Percentiles rank a stretch among this genome's conserved stretches.
These are phyloP conservation scores for Carcharodon carcharias DNA, from an alignment of 2,797 vertebrate genomes.

Conservation along the genomic window DNA sequence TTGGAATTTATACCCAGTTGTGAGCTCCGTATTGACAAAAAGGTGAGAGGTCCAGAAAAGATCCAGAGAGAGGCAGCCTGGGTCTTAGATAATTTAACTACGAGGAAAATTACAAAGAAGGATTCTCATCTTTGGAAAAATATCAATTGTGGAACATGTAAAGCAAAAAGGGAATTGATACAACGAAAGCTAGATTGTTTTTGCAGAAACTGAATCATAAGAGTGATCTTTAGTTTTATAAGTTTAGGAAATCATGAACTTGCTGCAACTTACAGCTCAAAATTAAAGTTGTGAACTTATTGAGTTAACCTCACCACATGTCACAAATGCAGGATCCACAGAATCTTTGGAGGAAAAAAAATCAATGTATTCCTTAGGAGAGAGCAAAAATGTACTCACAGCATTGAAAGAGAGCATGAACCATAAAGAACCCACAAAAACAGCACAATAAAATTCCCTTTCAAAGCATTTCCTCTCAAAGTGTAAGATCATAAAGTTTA, in stretches of 20 bases:
- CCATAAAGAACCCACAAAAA: background rate
- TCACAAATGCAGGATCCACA: background rate
- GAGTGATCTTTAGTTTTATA: background rate
- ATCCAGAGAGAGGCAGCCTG: background rate
- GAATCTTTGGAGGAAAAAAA: background rate
- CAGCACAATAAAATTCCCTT: background rate
- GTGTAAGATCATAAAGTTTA: background rate
- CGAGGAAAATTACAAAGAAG: background rate
- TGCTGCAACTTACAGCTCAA: background rate
- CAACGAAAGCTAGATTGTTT: background rate
- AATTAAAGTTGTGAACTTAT: background rate
- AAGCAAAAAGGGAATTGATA: background rate
- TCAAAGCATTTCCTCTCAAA: background rate
- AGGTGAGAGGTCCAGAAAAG: background rate
- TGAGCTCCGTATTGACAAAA: background rate
- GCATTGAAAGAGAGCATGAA: background rate
- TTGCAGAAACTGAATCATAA: background rate
- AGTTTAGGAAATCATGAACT: background rate
- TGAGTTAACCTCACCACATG: background rate
- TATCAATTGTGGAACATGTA: background rate
- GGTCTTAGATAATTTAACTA: background rate
- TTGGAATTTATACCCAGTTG: background rate
- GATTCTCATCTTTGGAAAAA: background rate
- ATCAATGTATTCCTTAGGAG: background rate
- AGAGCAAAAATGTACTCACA: background rate